phyloP scores from a whole-genome alignment of 1,140 invertebrate genomes.

The Dreissena polymorpha region DNA sequence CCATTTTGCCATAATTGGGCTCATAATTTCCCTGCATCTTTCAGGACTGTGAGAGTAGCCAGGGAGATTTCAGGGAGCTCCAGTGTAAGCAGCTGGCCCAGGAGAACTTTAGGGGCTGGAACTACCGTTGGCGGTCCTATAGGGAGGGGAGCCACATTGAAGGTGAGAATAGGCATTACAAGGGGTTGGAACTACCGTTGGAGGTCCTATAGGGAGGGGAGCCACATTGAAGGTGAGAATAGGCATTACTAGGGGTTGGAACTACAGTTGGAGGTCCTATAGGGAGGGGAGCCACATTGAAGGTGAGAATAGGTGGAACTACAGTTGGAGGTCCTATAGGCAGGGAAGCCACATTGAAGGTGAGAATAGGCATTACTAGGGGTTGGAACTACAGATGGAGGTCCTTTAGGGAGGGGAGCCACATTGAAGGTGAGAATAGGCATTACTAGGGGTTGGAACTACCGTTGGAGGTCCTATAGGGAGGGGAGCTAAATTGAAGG shows the following conservation, averaged over 20 bases:
- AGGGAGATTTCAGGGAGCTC: slow-evolving; percentile 84
- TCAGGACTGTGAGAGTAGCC: slow-evolving; percentile 53
- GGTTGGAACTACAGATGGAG: slow-evolving; percentile 63
- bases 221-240: slow-evolving; percentile 51
- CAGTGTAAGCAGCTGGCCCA: slow-evolving; percentile 90
- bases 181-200: slow-evolving; percentile 62
- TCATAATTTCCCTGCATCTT: background rate
- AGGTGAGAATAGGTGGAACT: slow-evolving; percentile 54
- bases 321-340: slow-evolving; percentile 62
- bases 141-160: slow-evolving; percentile 40
- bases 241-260: slow-evolving; percentile 55
- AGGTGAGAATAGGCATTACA: slow-evolving; percentile 51
- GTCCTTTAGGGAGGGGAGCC: slow-evolving; percentile 46
- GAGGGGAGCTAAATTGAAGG: slow-evolving; percentile 5
- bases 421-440: slow-evolving; percentile 51
- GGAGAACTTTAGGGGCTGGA: slow-evolving; percentile 81
- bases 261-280: slow-evolving; percentile 62
- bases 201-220: slow-evolving; percentile 54
- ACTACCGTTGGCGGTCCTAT: slow-evolving; percentile 62
- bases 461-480: slow-evolving; percentile 62
- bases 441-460: slow-evolving; percentile 60
- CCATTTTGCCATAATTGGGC: no score
- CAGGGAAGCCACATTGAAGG: slow-evolving; percentile 41
- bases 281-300: slow-evolving; percentile 40
- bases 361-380: slow-evolving; percentile 47